Percentiles rank a stretch among this genome's conserved stretches.
Evolutionary conservation across 2,888 invertebrate genomes (phyloP).

Genomic region (Smittia aterrima): DNA sequence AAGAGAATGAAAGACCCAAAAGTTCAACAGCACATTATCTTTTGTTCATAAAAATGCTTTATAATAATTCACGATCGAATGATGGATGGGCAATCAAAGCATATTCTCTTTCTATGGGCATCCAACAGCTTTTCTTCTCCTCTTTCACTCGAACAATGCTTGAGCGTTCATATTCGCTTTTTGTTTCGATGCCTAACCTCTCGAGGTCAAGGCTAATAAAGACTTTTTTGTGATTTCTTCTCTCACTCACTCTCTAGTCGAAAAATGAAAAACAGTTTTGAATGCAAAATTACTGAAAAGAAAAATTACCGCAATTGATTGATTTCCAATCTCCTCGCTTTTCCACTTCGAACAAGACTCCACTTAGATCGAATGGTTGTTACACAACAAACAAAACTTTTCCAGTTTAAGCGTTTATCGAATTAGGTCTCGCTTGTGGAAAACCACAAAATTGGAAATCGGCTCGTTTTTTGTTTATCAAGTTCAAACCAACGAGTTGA

Average conservation of each 20-base stretch:
- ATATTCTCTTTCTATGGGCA: conserved; percentile 21
- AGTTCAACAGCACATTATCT: conserved; percentile 40
- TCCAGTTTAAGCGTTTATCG: conserved; percentile 15
- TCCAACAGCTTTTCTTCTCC: neutral
- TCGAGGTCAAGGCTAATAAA: conserved; percentile 42
- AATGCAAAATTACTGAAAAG: conserved; percentile 31
- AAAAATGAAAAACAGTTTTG: neutral
- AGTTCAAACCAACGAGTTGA: neutral
- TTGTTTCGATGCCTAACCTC: conserved; percentile 37
- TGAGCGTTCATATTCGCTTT: neutral
- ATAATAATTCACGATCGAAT: conserved; percentile 41
- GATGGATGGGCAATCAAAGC: conserved; percentile 42
- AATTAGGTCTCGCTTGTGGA: conserved; percentile 25
- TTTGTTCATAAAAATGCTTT: conserved; percentile 40
- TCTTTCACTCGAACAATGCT: neutral
- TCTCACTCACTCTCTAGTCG: neutral
- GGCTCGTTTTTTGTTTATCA: neutral
- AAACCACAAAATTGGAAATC: neutral
- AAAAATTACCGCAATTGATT: conserved; percentile 30
- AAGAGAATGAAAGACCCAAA: neutral
- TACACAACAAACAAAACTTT: neutral
- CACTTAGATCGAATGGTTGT: too few species aligned
- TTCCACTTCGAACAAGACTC: too few species aligned
- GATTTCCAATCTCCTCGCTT: neutral
- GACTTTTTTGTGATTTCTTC: conserved; percentile 20